Evolutionary conservation across 2,113 vertebrate species (phyloP), one percentile per base, ranked within the genome.

Genomic region (Cephalopholis sonnerati): DNA sequence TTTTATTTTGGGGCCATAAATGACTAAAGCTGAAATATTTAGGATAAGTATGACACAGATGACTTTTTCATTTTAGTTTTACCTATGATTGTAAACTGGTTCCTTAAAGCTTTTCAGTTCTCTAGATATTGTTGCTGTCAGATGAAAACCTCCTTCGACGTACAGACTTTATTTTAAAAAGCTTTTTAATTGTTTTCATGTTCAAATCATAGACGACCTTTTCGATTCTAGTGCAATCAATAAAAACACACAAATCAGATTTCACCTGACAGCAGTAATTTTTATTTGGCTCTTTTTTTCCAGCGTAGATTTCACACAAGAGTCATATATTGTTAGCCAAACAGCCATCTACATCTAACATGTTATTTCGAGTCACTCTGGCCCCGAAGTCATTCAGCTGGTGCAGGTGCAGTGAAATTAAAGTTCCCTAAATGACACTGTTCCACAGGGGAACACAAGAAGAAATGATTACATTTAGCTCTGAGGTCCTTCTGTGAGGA

Each of bases 391-490:
- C 41, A 75, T 82, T 89, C 80, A 51, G 75, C 69, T 24, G 25
- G 17, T 75, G 76, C 72, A 82, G 29, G 44, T 82, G 64, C 70
- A 70, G 51, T 17, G 50, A 84, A 82, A 90, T 77, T 5, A 81
- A 83, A 83, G 81, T 67, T 69, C 20, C 50, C 25, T 74, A 61
- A 85, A 88, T 72, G 44, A 73, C 0, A 16, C 55, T 13, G 16
- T 66, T 77, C 85, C 87, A 81, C 51, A 36, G 8, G 66, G 29
- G 58, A 87, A 79, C 71, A 81, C 50, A 66, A 73, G 57, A 39
- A 24, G 55, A 70, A 81, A 77, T 68, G 16, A 85, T 78, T 79
- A 58, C 53, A 81, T 88, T 72, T 84, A 50, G 39, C 74, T 78
- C 68, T 24, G 69, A 80, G 71, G 67, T 81, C 54, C 64, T 22